phyloP scores from a whole-genome alignment of 2,888 invertebrate species.

The Resseliella maxima region DNA sequence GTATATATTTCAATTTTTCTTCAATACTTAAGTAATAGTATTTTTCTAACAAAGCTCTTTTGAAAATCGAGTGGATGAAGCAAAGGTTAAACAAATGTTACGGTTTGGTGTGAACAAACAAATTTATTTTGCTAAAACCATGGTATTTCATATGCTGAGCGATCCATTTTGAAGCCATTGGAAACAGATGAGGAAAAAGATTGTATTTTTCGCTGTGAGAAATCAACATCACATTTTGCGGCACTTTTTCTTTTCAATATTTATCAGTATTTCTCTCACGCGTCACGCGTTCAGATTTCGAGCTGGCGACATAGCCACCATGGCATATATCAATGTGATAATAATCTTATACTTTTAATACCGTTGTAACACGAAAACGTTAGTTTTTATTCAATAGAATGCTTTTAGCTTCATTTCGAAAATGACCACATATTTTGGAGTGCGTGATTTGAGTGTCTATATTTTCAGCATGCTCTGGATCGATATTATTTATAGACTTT shows the following conservation, averaged over 20 bases:
- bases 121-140: too few relatives aligned
- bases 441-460: background rate
- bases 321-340: constrained; percentile 49
- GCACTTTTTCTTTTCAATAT: constrained; percentile 28
- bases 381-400: background rate
- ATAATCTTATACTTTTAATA: constrained; percentile 26
- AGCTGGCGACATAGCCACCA: background rate
- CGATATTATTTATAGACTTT: background rate
- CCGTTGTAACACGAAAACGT: background rate
- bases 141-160: constrained; percentile 21
- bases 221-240: background rate
- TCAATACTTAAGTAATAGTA: too few relatives aligned
- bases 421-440: background rate
- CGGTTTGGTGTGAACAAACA: too few relatives aligned
- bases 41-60: too few relatives aligned
- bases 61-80: too few relatives aligned
- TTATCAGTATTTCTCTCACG: constrained; percentile 46
- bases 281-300: constrained; percentile 39
- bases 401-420: constrained; percentile 8
- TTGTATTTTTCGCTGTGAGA: background rate
- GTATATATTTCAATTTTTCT: too few relatives aligned
- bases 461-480: background rate
- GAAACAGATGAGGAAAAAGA: constrained; percentile 21
- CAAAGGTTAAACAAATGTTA: too few relatives aligned
- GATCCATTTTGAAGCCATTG: background rate